phyloP scores from a whole-genome alignment of 2,797 vertebrate species.

The Dromococcyx pavoninus region DNA sequence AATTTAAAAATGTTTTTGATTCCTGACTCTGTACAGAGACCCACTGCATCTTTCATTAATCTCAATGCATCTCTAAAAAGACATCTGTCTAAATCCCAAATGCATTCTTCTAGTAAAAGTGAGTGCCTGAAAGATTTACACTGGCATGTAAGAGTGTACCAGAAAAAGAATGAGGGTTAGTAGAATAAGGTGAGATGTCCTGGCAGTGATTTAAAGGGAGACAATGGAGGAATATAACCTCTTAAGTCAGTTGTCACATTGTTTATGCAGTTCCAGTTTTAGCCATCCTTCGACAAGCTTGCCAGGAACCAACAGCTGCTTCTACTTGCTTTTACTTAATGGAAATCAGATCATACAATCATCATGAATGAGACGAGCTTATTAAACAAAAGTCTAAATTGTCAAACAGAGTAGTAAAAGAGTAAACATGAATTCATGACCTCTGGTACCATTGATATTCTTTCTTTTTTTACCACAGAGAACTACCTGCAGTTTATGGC shows the following conservation, averaged over 20 bases:
- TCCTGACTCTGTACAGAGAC: not conserved
- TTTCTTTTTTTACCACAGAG: slow-evolving; percentile 15
- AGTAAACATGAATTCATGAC: not conserved
- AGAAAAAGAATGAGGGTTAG: not conserved
- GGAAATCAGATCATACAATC: slow-evolving; percentile 33
- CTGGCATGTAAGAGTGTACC: not conserved
- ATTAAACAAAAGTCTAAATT: slow-evolving; percentile 30
- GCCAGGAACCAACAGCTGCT: not conserved
- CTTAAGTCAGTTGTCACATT: not conserved
- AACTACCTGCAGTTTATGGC: not conserved
- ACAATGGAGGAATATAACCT: not conserved
- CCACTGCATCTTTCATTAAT: not conserved
- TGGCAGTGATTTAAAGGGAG: not conserved
- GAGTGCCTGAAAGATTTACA: not conserved
- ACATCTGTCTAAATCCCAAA: not conserved
- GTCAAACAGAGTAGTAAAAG: not conserved
- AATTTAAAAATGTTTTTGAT: not conserved
- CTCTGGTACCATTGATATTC: not conserved
- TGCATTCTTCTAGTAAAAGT: not conserved
- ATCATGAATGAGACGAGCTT: slow-evolving; percentile 5
- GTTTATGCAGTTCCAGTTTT: not conserved
- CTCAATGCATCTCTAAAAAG: not conserved
- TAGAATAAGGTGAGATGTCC: not conserved
- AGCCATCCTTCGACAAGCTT: not conserved
- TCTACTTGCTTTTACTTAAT: not conserved